phyloP scores from a whole-genome alignment of 2,113 vertebrate genomes.

The Silurus glanis region DNA sequence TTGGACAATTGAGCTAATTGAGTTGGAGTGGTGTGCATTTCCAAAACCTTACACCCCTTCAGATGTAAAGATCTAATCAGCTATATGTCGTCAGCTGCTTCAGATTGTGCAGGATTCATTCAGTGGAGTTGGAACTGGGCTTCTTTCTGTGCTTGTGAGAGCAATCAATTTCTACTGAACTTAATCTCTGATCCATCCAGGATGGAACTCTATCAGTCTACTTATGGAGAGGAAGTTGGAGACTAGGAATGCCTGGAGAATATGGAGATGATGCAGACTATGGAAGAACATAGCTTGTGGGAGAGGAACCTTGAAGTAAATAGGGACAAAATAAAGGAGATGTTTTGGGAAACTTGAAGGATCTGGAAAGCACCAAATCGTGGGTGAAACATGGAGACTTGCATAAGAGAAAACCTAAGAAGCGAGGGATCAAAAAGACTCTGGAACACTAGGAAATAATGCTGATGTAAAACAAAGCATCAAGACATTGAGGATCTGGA shows the following conservation, averaged over 20 bases:
- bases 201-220: not conserved
- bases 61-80: not conserved
- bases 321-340: not conserved
- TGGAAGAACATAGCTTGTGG: not conserved
- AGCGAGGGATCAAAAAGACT: not conserved
- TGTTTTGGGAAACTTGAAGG: not conserved
- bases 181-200: not conserved
- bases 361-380: not conserved
- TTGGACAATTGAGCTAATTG: slow-evolving; percentile 29
- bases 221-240: not conserved
- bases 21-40: slow-evolving; percentile 21
- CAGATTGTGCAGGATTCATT: not conserved
- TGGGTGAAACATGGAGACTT: not conserved
- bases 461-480: not conserved
- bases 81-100: not conserved
- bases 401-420: not conserved
- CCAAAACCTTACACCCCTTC: slow-evolving; percentile 15
- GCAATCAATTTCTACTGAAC: not conserved
- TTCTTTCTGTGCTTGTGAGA: not conserved
- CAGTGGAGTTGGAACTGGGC: not conserved
- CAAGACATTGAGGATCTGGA: not conserved
- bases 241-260: not conserved
- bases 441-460: not conserved
- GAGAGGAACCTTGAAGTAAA: not conserved
- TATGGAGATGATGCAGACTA: not conserved